Evolutionary conservation across 2,888 invertebrate genomes (phyloP), one percentile per base, ranked within the genome.

Genomic region (Atrina japonica): DNA sequence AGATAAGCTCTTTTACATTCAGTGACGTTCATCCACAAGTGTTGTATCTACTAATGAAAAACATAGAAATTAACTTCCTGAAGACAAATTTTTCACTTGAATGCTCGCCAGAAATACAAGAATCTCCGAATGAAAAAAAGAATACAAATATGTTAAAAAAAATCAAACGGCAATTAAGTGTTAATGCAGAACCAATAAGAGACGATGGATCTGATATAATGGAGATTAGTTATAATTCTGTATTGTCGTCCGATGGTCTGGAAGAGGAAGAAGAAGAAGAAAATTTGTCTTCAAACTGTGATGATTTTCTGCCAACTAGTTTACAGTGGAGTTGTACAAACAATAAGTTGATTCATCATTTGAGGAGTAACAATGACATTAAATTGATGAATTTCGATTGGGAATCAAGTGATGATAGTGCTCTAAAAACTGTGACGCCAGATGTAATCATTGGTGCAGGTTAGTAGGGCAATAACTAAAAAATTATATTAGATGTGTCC

Each of bases 361-460:
- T 45, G 77, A 75, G 40, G 74, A 76, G 47, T 74, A 73, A 25
- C 65, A 35, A 35, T 11, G 6, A 35, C 11, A 75, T 87, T 1
- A 67, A 75, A 18, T 52, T 86, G 18, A 75, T 77, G 27, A 77
- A 78, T 45, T 76, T 87, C 18, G 85, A 88, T 73, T 88, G 88
- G 88, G 83, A 85, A 41, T 68, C 78, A 47, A 45, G 74, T 1
- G 75, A 77, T 49, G 64, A 75, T 1, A 63, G 61, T n/a, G 21
- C 81, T 16, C 53, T 80, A 25, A 66, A 78, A n/a, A 67, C 68
- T 23, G 58, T 84, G 21, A 69, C 71, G 35, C 76, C 82, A 21
- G 88, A 88, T 66, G 70, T 88, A 14, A 79, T 87, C 29, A 63
- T 88, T 27, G 88, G 85, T 41, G 86, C 88, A 80, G 88, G 88